Percentiles rank a stretch among this genome's conserved stretches.
These are phyloP conservation scores for Melopsittacus undulatus DNA, from an alignment of 2,797 vertebrate genomes.

Conservation along the genomic window DNA sequence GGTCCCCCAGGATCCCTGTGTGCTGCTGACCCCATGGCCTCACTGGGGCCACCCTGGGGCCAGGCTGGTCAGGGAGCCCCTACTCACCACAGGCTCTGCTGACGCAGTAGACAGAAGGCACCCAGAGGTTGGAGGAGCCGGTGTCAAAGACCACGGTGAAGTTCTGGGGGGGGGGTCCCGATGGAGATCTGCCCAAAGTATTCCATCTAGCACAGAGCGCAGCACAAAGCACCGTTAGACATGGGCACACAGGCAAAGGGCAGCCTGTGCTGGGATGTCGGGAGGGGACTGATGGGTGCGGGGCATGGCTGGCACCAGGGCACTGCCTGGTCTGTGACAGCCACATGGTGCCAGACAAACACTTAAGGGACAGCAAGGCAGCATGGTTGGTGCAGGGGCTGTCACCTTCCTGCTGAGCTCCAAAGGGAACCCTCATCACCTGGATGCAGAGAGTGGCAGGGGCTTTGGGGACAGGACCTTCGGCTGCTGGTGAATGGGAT, in stretches of 20 bases:
- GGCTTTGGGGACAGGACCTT: neutral
- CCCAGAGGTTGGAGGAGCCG: conserved; percentile 78
- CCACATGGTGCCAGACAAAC: neutral
- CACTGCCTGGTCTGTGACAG: fast-evolving
- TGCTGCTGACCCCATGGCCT: neutral
- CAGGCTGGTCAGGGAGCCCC: fast-evolving
- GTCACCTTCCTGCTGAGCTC: neutral
- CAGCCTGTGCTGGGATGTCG: neutral
- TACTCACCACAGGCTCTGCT: conserved; percentile 76
- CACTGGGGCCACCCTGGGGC: neutral
- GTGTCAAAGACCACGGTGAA: conserved; percentile 79
- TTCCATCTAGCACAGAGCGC: conserved; percentile 6
- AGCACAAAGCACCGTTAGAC: fast-evolving
- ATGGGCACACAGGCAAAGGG: fast-evolving
- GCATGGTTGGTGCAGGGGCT: fast-evolving
- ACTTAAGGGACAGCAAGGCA: neutral
- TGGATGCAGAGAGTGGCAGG: neutral
- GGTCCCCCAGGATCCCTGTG: fast-evolving
- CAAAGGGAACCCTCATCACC: fast-evolving
- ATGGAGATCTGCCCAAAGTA: conserved; percentile 77
- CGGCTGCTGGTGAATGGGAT: fast-evolving
- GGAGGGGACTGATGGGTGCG: fast-evolving
- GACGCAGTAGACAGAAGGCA: conserved; percentile 66
- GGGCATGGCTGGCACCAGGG: neutral
- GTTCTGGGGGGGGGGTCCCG: conserved; percentile 73